Evolutionary conservation across 37 sponge, comb jelly and placozoan species (phyloP).

Genomic region (Sycon ciliatum): DNA sequence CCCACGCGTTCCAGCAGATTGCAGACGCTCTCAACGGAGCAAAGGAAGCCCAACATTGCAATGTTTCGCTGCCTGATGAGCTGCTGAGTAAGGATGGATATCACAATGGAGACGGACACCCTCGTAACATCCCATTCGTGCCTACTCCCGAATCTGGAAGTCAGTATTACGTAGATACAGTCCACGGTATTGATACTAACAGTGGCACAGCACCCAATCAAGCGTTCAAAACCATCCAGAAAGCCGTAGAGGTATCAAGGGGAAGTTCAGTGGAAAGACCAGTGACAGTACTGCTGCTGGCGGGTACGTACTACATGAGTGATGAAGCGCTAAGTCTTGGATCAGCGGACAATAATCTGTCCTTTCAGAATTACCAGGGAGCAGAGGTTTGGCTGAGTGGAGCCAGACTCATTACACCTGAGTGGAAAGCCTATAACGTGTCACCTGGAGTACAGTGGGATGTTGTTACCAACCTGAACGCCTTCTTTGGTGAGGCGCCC

Average conservation of each 20-base stretch:
- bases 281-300: constrained; percentile 32
- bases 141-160: background rate
- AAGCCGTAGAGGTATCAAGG: background rate
- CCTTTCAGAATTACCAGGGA: constrained; percentile 16
- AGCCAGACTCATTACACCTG: constrained; percentile 35
- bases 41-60: constrained; percentile 28
- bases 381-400: constrained; percentile 41
- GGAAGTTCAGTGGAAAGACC: too few relatives aligned
- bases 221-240: too few relatives aligned
- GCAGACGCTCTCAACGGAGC: constrained; percentile 45
- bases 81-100: background rate
- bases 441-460: too few relatives aligned
- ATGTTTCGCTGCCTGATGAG: constrained; percentile 9
- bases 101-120: too few relatives aligned
- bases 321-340: constrained; percentile 31
- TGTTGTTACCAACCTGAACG: background rate
- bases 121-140: background rate
- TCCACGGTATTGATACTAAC: constrained; percentile 41
- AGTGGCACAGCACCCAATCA: constrained; percentile 30
- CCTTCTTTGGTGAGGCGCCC: background rate
- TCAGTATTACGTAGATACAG: constrained; percentile 30
- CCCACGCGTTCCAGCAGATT: constrained; percentile 20
- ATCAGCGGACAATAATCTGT: constrained; percentile 27
- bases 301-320: constrained; percentile 44
- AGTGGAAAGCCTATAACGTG: constrained; percentile 27